Evolutionary conservation across 2,888 invertebrate species (phyloP), one percentile per base, ranked within the genome.

Genomic region (Drosophila longiperda): DNA sequence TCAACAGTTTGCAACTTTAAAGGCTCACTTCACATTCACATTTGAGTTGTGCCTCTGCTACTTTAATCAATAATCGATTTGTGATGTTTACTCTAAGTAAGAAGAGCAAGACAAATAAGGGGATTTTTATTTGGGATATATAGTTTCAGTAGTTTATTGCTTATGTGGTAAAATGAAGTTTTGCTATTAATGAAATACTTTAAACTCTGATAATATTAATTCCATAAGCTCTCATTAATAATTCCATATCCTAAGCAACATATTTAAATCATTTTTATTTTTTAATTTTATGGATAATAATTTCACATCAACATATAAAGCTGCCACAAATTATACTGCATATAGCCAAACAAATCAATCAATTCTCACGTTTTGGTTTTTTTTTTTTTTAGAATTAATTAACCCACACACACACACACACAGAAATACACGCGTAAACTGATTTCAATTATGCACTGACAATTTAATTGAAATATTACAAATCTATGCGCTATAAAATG

Each of bases 391-490:
- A 66, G 73, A 64, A 79, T 76, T 75, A 85, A 83, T 83, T 68
- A 73, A 64, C 42, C 33, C n/a, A 40, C 32, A 11, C 57, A 60
- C 23, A 57, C 29, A 53, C 67, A 67, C 33, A 49, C 29, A 48
- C 23, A 52, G 49, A 49, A 29, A 53, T 15, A 40, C 34, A 55
- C 17, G 33, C 38, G 6, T 29, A 52, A 17, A 72, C 61, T 65
- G 67, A 80, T 68, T 73, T 42, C 75, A 71, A 79, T 78, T 78
- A 82, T 78, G 77, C 87, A 87, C 76, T 87, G 81, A 81, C 85
- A 81, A 85, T 81, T 81, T 85, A 85, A 85, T 87, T 85, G 79
- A 85, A 85, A 87, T 87, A 83, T 85, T 85, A 82, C 81, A 87
- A 85, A 79, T 85, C 83, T 58, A 82, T 86, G 88, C 82, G 67